Base-by-base conservation (phyloP, 1,140 invertebrate genomes). In the Drosophila kanapiae region DNA sequence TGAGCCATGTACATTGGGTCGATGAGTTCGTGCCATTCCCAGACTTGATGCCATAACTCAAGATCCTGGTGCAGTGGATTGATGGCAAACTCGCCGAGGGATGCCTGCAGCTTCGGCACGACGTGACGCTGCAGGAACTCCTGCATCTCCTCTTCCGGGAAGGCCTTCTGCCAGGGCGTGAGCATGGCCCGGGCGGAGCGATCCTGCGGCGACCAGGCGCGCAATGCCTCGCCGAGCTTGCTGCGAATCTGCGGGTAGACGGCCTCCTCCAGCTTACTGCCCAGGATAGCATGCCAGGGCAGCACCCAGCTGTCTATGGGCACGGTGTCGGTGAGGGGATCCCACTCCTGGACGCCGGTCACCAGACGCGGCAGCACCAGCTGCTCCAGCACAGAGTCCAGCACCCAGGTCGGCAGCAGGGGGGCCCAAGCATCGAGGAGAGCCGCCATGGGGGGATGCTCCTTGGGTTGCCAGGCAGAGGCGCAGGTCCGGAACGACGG, bases 231-330 rank as follows among this genome's bases (percentile, higher is more conserved):
- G 35, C 97, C 96, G 9, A 99, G 94, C 92, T 99, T 99, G 23
- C 98, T 96, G 53, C 99, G 95, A 67, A 99, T 97, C 29, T 96
- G 95, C n/a, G 98, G 97, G 94, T 98, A 99, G 8, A 99, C 95
- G 9, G 94, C 94, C 2, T 95, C 95, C 79, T 97, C 96, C 81
- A 99, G 88, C 49, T 94, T 93, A 4, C 86, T 77, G 43, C 95
- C 94, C 37, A 93, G 53, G 8, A 93, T 90, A 5, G 54, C 69
- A 14, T 86, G 82, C 99, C 99, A 99, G 0, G 99, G 99, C 93
- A 99, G 96, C 62, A 99, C 95, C 99, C 99, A 99, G 8, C 96
- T 95, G 93, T 99, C 98, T 75, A 99, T 97, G 3, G 98, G 98
- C 59, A 99, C 95, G 0, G 96, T 97, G 91, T 99, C 99, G 0